Evolutionary conservation across 2,888 invertebrate species (phyloP).

Genomic region (Ornithoptera alexandrae): DNA sequence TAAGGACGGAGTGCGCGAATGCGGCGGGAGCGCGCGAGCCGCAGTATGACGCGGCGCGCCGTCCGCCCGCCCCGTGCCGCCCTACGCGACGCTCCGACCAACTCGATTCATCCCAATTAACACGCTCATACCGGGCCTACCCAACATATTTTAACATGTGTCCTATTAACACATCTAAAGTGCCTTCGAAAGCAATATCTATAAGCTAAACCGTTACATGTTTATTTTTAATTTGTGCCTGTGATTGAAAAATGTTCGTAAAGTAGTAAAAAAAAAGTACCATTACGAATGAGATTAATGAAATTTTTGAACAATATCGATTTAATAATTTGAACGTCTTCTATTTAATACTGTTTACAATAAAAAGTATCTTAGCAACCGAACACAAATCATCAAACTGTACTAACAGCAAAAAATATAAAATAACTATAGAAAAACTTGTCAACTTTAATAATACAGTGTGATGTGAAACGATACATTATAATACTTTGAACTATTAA

Average conservation of each 20-base stretch:
- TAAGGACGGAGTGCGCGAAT: constrained; percentile 44
- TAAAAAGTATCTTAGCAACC: constrained; percentile 72
- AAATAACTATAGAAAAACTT: neutral
- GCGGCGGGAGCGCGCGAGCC: constrained; percentile 52
- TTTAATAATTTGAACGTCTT: constrained; percentile 7
- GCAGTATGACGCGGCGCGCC: constrained; percentile 74
- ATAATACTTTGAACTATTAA: neutral
- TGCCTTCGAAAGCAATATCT: constrained; percentile 55
- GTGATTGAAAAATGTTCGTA: constrained; percentile 19
- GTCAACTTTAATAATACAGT: neutral
- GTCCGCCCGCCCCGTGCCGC: constrained; percentile 58
- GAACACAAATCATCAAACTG: constrained; percentile 33
- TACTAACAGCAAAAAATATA: neutral
- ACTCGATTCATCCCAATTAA: constrained; percentile 44
- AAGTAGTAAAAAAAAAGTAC: constrained; percentile 12
- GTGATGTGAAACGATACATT: neutral
- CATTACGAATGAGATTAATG: constrained; percentile 2
- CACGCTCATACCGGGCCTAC: constrained; percentile 37
- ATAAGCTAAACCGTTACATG: constrained; percentile 21
- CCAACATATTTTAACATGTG: constrained; percentile 38
- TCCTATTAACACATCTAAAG: constrained; percentile 42
- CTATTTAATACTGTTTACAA: constrained; percentile 61
- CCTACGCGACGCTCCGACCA: constrained; percentile 40
- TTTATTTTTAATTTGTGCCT: constrained; percentile 20
- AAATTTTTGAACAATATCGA: constrained; percentile 11